Conservation (phyloP, 2,888 invertebrate genomes). For the Alloscopus bannaensis region DNA sequence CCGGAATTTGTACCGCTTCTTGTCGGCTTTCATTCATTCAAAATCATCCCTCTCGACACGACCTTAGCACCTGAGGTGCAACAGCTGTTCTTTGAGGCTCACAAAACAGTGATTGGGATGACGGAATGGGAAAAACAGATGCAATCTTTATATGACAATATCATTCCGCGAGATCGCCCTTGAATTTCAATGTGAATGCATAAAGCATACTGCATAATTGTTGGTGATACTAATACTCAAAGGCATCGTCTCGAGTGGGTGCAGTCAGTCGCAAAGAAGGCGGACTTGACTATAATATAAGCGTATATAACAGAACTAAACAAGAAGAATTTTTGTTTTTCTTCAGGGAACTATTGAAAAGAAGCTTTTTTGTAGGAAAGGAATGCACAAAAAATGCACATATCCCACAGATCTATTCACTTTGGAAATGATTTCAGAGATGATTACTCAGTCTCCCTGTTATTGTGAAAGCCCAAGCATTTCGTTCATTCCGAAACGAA, state of each 20-base stretch:
- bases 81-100: no score
- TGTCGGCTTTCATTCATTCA: no score
- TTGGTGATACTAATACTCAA: background rate
- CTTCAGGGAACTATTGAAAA: background rate
- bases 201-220: background rate
- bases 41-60: no score
- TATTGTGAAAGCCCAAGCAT: no score
- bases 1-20: no score
- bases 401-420: slow-evolving; percentile 7
- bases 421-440: background rate
- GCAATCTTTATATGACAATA: slow-evolving; percentile 21
- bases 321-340: no score
- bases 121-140: slow-evolving; percentile 22
- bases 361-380: background rate
- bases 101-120: slow-evolving; percentile 2
- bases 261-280: background rate
- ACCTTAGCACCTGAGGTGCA: no score
- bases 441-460: no score
- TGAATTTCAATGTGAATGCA: slow-evolving; percentile 13
- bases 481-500: no score
- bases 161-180: slow-evolving; percentile 44
- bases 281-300: no score
- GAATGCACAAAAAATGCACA: slow-evolving; percentile 12
- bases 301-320: no score
- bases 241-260: background rate